Percentiles rank a stretch among this genome's conserved stretches.
These are phyloP conservation scores for Acanthosoma haemorrhoidale DNA, from an alignment of 2,888 invertebrate genomes.

Conservation along the genomic window DNA sequence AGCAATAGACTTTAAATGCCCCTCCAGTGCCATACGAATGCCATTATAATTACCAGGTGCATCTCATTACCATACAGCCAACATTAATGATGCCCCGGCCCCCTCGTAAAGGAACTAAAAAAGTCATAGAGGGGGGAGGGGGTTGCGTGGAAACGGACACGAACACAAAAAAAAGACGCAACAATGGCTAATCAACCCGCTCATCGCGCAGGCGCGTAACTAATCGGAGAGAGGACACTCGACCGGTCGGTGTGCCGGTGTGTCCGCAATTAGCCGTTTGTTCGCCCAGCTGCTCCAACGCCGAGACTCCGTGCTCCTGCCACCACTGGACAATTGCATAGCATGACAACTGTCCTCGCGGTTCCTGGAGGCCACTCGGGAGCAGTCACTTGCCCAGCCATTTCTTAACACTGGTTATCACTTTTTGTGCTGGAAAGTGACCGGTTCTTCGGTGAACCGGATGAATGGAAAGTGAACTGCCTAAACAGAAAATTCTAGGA, in stretches of 20 bases:
- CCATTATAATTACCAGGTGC: constrained; percentile 1
- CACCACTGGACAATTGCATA: too few species aligned
- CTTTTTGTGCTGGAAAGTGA: too few species aligned
- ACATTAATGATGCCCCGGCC: background rate
- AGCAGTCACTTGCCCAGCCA: too few species aligned
- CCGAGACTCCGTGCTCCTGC: background rate
- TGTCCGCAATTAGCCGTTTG: background rate
- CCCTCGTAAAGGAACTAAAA: background rate
- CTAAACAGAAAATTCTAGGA: too few species aligned
- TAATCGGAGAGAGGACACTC: background rate
- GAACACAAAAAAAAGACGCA: background rate
- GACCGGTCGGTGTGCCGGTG: background rate
- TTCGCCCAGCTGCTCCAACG: background rate
- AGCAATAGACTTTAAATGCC: background rate
- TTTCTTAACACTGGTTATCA: too few species aligned
- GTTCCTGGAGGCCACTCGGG: too few species aligned
- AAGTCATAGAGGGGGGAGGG: background rate
- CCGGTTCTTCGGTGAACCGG: too few species aligned
- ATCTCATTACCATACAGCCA: background rate
- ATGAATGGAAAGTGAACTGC: too few species aligned
- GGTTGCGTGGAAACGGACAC: background rate
- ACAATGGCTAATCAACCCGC: constrained; percentile 1
- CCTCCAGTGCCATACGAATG: background rate
- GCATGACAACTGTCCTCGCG: too few species aligned
- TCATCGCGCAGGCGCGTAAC: background rate